These are phyloP conservation scores for Rafetus swinhoei DNA, from an alignment of 2,113 vertebrate species.

Conservation along the genomic window DNA sequence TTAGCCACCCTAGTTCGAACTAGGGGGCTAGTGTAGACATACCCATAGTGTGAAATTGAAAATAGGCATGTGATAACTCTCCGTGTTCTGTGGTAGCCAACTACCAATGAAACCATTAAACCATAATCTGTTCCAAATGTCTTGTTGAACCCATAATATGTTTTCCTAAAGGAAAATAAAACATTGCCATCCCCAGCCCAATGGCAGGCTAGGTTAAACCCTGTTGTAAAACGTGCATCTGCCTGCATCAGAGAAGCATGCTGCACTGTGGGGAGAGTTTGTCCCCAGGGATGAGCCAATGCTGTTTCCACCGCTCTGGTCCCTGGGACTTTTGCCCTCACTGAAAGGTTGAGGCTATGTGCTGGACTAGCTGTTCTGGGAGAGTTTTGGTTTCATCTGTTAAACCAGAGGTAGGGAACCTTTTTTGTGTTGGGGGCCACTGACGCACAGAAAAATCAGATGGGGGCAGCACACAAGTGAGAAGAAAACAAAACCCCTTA, in stretches of 20 bases:
- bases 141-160: neutral
- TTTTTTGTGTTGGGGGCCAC: too few relatives aligned
- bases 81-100: neutral
- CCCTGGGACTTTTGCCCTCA: neutral
- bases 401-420: neutral
- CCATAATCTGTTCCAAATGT: accelerated
- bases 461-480: too few relatives aligned
- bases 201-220: neutral
- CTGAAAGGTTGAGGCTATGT: neutral
- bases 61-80: neutral
- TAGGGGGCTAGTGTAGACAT: too few relatives aligned
- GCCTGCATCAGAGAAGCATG: neutral
- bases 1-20: too few relatives aligned
- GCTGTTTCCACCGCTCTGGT: accelerated
- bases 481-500: too few relatives aligned
- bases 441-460: too few relatives aligned
- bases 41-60: neutral
- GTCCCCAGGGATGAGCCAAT: neutral
- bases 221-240: accelerated
- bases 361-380: neutral
- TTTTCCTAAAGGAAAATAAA: neutral
- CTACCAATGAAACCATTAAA: neutral
- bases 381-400: neutral
- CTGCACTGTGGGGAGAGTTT: neutral
- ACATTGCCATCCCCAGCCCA: neutral